A percentile compares a stretch with the other conserved stretches of the same genome.
Evolutionary conservation across 2,888 invertebrate species (phyloP).

Genomic region (Acleris emargana): DNA sequence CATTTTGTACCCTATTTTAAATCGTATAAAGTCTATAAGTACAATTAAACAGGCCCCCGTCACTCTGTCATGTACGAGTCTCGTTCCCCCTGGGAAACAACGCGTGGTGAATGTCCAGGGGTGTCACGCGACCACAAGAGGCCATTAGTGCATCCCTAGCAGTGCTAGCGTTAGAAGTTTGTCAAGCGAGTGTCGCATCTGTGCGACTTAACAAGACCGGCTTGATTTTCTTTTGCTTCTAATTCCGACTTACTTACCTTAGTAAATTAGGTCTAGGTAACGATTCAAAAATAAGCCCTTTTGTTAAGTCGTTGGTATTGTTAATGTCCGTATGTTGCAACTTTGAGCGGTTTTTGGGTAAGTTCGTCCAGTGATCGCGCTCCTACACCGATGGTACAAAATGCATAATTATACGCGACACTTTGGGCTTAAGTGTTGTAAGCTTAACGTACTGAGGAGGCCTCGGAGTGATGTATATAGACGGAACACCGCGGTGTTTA

Average conservation of each 20-base stretch:
- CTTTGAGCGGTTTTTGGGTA: slow-evolving; percentile 24
- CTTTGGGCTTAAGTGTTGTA: slow-evolving; percentile 44
- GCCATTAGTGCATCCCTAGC: neutral
- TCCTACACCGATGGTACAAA: slow-evolving; percentile 74
- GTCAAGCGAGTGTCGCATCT: neutral
- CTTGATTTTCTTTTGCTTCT: neutral
- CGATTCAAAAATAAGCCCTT: neutral
- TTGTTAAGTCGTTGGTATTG: neutral
- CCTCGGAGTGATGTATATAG: slow-evolving; percentile 17
- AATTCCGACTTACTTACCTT: neutral
- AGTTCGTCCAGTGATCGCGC: slow-evolving; percentile 58
- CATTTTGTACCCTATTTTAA: neutral
- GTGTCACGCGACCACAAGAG: neutral
- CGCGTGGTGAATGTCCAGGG: neutral
- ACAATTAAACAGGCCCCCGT: slow-evolving; percentile 1
- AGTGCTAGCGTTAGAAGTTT: neutral
- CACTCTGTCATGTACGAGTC: neutral
- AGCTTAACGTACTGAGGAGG: neutral
- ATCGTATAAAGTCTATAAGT: slow-evolving; percentile 6
- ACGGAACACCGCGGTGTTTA: slow-evolving; percentile 36
- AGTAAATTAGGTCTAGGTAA: neutral
- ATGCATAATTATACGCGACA: slow-evolving; percentile 65
- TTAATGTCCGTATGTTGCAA: neutral
- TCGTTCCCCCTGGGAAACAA: neutral
- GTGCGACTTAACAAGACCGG: neutral